Base-by-base conservation (phyloP, 37 sponge, comb jelly and placozoan genomes). In the Theonella swinhoei region DNA sequence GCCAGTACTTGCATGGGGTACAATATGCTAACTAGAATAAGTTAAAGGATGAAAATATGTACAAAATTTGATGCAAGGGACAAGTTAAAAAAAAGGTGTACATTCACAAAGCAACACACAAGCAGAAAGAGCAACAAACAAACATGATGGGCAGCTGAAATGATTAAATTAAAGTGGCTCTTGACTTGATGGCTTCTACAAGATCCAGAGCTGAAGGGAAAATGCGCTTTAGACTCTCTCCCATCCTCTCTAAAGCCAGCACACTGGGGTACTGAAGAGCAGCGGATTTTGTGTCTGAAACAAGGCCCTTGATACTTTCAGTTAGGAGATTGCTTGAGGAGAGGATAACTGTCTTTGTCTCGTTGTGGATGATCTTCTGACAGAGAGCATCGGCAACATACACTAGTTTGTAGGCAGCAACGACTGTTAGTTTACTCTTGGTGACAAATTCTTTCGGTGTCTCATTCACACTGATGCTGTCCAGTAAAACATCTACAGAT, bases 381-480 rank as follows among this genome's bases (percentile, higher is more conserved):
- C 72, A 81, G 31, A 95, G 70, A 24, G 92, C 78, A 69, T 95
- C 93, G 3, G 90, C 95, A 25, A 93, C 58, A 47, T 93, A 93
- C 42, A 93, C 93, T 43, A 93, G 81, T 72, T 93, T 93, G 77
- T 93, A 93, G 63, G 93, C 89, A 22, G 83, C 78, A n/a, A 93
- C 90, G 36, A 93, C 80, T 0, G 85, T 63, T 30, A 86, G 35
- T 43, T 93, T 93, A 78, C 80, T 79, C 68, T 89, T 84, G 31
- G 82, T 80, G 23, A 93, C 93, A 82, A 93, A 93, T 29, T 89
- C 77, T 37, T 70, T 89, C 5, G 93, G 93, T 17, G 81, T 39
- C 26, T 82, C 87, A 19, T 41, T 85, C 19, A 77, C 86, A 2
- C 47, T 62, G 47, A 91, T 42, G 58, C 83, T 74, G 17, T 72